phyloP scores from a whole-genome alignment of 37 sponge, comb jelly and placozoan genomes.

The Chondrosia reniformis region DNA sequence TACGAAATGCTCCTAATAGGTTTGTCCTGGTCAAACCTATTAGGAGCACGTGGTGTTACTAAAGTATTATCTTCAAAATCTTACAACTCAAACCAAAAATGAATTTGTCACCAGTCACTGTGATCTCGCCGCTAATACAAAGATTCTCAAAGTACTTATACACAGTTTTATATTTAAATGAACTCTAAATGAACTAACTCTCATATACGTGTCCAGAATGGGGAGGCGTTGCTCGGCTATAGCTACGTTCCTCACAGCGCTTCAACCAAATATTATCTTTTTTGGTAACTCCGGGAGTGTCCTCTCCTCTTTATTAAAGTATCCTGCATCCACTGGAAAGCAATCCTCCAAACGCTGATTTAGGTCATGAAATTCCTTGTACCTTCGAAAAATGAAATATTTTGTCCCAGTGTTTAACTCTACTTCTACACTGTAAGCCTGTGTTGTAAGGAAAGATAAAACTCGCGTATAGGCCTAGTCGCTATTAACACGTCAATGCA shows the following conservation, averaged over 20 bases:
- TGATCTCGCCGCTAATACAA: no score
- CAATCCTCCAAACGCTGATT: slow-evolving; percentile 57
- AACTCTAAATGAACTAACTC: no score
- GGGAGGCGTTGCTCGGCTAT: slow-evolving; percentile 61
- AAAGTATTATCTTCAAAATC: no score
- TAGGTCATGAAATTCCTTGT: slow-evolving; percentile 74
- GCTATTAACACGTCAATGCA: neutral
- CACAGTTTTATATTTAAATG: no score
- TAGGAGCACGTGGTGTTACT: no score
- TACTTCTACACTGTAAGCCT: slow-evolving; percentile 76
- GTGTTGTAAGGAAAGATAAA: neutral
- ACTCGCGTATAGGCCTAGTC: neutral
- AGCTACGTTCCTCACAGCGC: slow-evolving; percentile 78
- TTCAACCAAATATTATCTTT: slow-evolving; percentile 71
- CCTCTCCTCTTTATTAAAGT: slow-evolving; percentile 51
- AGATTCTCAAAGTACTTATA: no score
- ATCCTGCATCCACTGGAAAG: slow-evolving; percentile 80
- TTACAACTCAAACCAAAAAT: no score
- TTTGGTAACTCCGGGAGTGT: slow-evolving; percentile 68
- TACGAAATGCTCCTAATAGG: no score
- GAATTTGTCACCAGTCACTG: no score
- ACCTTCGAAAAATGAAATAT: slow-evolving; percentile 74
- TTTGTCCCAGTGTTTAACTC: slow-evolving; percentile 31
- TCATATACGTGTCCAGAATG: slow-evolving; percentile 41
- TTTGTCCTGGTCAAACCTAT: no score